These are phyloP conservation scores for Octodonta nipae DNA, from an alignment of 2,888 invertebrate species.

Conservation along the genomic window DNA sequence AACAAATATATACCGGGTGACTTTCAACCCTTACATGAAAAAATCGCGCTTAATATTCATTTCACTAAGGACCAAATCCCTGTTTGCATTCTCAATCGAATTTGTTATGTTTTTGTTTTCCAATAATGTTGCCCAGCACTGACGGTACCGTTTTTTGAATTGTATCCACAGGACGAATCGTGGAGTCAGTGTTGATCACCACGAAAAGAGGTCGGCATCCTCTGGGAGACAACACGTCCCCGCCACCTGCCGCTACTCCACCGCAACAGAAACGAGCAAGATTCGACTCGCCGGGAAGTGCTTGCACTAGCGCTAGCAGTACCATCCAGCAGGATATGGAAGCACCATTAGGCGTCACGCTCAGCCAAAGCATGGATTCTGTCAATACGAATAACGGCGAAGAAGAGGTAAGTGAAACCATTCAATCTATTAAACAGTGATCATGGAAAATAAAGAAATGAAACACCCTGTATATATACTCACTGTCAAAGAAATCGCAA, in stretches of 20 bases:
- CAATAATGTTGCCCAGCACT: conserved; percentile 2
- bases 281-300: conserved; percentile 28
- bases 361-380: conserved; percentile 95
- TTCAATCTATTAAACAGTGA: too few species aligned
- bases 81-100: conserved; percentile 4
- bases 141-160: conserved; percentile 20
- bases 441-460: too few species aligned
- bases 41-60: too few species aligned
- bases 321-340: conserved; percentile 43
- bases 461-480: too few species aligned
- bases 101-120: conserved; percentile 3
- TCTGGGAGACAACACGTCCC: conserved; percentile 29
- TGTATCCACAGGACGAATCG: conserved; percentile 32
- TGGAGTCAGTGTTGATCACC: conserved; percentile 36
- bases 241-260: conserved; percentile 25
- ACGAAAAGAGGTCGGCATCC: conserved; percentile 37
- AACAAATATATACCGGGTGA: too few species aligned
- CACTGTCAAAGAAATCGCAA: too few species aligned
- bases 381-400: conserved; percentile 90
- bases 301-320: conserved; percentile 22
- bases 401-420: conserved; percentile 70
- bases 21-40: too few species aligned
- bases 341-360: conserved; percentile 58
- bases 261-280: conserved; percentile 35
- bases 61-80: conserved; percentile 4